Evolutionary conservation across 1,140 invertebrate species (phyloP).

Genomic region (Ooceraea biroi): DNA sequence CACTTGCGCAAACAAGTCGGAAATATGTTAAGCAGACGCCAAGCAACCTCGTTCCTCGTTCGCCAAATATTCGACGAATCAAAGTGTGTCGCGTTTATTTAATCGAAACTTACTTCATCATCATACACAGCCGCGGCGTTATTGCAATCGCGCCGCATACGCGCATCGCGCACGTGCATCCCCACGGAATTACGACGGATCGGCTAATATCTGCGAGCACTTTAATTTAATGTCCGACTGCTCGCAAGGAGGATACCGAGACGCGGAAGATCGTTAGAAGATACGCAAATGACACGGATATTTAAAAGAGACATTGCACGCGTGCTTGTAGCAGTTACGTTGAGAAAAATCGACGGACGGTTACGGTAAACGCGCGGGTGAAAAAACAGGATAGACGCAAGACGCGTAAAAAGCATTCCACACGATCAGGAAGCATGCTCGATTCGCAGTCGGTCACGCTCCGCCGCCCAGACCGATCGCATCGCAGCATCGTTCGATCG

Average conservation of each 20-base stretch:
- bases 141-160: background rate
- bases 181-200: background rate
- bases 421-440: conserved; percentile 44
- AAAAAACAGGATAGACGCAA: conserved; percentile 39
- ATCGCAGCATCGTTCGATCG: conserved; percentile 59
- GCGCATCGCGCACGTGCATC: too few relatives aligned
- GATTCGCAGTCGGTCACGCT: conserved; percentile 61
- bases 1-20: conserved; percentile 40
- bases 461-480: conserved; percentile 46
- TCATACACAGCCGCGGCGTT: background rate
- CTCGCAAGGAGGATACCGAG: background rate
- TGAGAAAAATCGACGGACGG: conserved; percentile 4
- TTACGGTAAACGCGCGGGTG: conserved; percentile 27
- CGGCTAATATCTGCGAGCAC: background rate
- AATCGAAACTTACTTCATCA: background rate
- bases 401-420: conserved; percentile 4
- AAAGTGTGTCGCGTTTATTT: conserved; percentile 29
- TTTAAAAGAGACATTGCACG: background rate
- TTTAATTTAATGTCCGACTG: background rate
- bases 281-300: background rate
- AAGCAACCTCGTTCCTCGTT: conserved; percentile 49
- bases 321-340: background rate
- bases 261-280: background rate
- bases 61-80: conserved; percentile 15
- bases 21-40: conserved; percentile 46